Base-by-base conservation (phyloP, 2,797 vertebrate genomes). In the Gallinago stenura region DNA sequence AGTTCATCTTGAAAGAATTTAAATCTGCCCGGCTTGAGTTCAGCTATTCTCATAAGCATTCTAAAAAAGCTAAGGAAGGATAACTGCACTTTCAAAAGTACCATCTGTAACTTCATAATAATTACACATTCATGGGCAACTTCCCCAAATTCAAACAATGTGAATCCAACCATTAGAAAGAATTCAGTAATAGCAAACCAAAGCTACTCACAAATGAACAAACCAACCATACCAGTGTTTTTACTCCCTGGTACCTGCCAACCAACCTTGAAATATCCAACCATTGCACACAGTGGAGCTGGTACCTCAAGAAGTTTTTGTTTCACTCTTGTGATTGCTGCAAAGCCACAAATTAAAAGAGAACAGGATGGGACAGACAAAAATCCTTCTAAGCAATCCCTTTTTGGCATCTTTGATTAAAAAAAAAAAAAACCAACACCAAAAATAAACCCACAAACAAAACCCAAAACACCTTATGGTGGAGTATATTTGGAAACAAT, bases 141-240 rank as follows among this genome's bases (percentile, higher is more conserved):
- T 56, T 82, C 82, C 33, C 68, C 75, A 75, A 68, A 83, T 68
- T 31, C 54, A 56, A 92, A 61, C 56, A n/a, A 31, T 60, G 48
- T 82, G 83, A 91, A 89, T 90, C 45, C 90, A 95, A 64, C 64
- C 57, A 60, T 70, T 68, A 73, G 82, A 82, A 75, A 37, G 31
- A 90, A 80, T 65, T 87, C 57, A 87, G 68, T 58, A 95, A 70
- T 73, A 80, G 68, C 71, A 96, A 94, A 91, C 46, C 41, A 84
- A 77, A 86, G 83, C 48, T 83, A 50, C 51, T 83, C 10, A 15
- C 57, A 73, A 96, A 89, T 95, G 83, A 95, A 79, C 81, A 66
- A 94, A 89, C 72, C 85, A 91, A 87, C 85, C 76, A 37, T 86
- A 79, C 30, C 57, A 26, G 12, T 85, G 72, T 33, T 80, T 87